Conservation (phyloP, 1,140 invertebrate genomes). For the Aphidius ervi region DNA sequence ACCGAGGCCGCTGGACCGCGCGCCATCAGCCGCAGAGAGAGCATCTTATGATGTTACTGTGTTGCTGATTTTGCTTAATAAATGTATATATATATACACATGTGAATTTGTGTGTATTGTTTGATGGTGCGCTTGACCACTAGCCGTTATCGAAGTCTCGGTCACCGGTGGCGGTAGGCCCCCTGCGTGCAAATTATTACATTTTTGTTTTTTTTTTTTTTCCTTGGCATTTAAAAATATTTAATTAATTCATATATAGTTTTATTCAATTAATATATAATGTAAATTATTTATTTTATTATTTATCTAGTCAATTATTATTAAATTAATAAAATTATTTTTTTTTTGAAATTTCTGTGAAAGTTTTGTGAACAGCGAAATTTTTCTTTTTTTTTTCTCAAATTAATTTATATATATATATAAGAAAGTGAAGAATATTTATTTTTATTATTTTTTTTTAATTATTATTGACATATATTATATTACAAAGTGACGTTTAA, state of each 20-base stretch:
- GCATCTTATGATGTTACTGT: not conserved
- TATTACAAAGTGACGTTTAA: not conserved
- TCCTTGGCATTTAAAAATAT: not conserved
- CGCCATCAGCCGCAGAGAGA: not conserved
- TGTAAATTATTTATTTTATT: no score
- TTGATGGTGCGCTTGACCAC: not conserved
- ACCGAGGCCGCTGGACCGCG: slow-evolving; percentile 10
- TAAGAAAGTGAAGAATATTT: no score
- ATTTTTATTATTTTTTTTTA: no score
- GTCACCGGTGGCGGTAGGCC: not conserved
- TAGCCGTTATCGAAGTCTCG: not conserved
- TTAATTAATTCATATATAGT: no score
- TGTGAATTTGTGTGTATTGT: not conserved
- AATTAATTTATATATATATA: no score
- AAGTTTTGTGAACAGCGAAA: no score
- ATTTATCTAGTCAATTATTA: no score
- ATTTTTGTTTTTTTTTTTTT: not conserved
- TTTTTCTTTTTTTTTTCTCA: no score
- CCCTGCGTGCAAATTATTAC: not conserved
- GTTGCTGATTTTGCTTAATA: not conserved
- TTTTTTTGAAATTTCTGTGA: no score
- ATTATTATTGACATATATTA: not conserved
- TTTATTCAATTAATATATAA: no score
- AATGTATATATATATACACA: slow-evolving; percentile 1
- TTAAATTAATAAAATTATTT: no score